Percentiles rank a stretch among this genome's conserved stretches.
phyloP scores from a whole-genome alignment of 2,797 vertebrate genomes.

The Clarias pachynema region DNA sequence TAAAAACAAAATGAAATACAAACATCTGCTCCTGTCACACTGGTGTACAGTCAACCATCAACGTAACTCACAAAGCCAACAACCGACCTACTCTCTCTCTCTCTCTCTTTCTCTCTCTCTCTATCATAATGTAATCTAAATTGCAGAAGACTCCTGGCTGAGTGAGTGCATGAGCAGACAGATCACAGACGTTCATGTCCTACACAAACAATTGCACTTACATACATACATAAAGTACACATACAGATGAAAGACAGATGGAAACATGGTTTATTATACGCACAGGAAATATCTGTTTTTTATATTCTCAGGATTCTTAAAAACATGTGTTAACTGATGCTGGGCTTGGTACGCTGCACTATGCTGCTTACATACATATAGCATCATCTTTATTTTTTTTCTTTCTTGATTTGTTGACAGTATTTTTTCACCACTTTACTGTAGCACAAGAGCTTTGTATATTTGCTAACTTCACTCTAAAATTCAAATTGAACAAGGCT shows the following conservation, averaged over 20 bases:
- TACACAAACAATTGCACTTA: conserved; percentile 24
- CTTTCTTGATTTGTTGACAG: not conserved
- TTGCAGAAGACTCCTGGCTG: conserved; percentile 32
- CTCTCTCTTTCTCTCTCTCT: not conserved
- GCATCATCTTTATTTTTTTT: not conserved
- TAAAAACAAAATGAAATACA: not conserved
- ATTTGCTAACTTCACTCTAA: not conserved
- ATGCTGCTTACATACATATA: not conserved
- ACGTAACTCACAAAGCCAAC: conserved; percentile 1
- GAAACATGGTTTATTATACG: not conserved
- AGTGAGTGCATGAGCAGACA: conserved; percentile 36
- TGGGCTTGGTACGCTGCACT: not conserved
- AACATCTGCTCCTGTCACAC: conserved; percentile 15
- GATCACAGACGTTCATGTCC: conserved; percentile 35
- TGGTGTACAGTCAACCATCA: conserved; percentile 22
- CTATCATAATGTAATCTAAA: conserved; percentile 40
- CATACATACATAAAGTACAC: not conserved
- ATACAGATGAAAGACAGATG: conserved; percentile 15
- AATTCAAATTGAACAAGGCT: not conserved
- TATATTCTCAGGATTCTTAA: not conserved
- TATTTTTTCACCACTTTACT: not conserved
- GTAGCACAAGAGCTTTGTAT: not conserved
- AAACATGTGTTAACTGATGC: not conserved
- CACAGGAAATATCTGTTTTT: not conserved
- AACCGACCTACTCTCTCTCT: not conserved